These are phyloP conservation scores for Rotaria sp. DNA, from an alignment of 2,888 invertebrate genomes.

Conservation along the genomic window DNA sequence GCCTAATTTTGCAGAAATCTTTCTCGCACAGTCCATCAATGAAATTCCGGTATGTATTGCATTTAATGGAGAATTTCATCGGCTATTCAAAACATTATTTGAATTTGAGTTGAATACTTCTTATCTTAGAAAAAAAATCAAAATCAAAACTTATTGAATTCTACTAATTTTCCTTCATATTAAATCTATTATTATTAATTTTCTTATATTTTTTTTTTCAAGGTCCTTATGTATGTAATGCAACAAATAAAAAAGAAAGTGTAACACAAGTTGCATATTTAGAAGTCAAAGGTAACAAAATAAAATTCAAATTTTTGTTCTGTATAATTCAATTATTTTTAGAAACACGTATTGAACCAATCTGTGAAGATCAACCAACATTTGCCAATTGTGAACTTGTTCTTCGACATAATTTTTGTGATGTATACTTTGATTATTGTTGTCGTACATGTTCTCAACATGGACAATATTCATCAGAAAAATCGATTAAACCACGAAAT, in stretches of 20 bases:
- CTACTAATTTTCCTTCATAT: too few species aligned
- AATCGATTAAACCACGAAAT: not conserved
- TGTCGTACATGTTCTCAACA: slow-evolving; percentile 27
- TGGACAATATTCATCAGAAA: not conserved
- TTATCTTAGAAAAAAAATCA: too few species aligned
- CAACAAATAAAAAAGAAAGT: slow-evolving; percentile 26
- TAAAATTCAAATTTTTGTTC: too few species aligned
- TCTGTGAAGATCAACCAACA: slow-evolving; percentile 28
- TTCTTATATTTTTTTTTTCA: too few species aligned
- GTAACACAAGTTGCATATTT: slow-evolving; percentile 15
- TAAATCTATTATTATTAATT: too few species aligned
- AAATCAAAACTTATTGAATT: too few species aligned
- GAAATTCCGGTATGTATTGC: too few species aligned
- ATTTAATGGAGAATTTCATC: too few species aligned
- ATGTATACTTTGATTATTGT: slow-evolving; percentile 24
- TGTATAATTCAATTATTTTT: not conserved
- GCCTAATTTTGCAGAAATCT: too few species aligned
- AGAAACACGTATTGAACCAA: slow-evolving; percentile 9
- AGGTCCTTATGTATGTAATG: slow-evolving; percentile 28
- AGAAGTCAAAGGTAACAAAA: slow-evolving; percentile 1
- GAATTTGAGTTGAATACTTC: too few species aligned
- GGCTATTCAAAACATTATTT: too few species aligned
- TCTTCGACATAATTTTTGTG: slow-evolving; percentile 27
- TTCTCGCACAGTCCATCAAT: too few species aligned
- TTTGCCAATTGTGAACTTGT: slow-evolving; percentile 23